Percentiles rank a stretch among this genome's conserved stretches.
These are phyloP conservation scores for Caretta caretta DNA, from an alignment of 2,113 vertebrate species.

Conservation along the genomic window DNA sequence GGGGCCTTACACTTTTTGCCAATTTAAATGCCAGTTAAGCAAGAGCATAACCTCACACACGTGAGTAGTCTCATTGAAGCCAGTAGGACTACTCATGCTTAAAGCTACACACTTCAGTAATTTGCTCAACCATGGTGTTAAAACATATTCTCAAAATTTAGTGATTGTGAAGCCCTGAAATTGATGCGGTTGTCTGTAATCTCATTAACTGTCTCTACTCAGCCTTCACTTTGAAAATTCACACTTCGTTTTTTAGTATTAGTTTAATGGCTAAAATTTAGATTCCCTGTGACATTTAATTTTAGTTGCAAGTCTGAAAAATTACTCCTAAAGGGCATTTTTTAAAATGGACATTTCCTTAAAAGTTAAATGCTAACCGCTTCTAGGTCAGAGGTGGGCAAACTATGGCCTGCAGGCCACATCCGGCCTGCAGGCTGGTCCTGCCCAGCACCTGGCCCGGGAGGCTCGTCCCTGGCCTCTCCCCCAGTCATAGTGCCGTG, in stretches of 20 bases:
- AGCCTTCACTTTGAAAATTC: background rate
- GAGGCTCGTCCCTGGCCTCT: no score
- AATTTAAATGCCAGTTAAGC: background rate
- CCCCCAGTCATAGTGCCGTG: no score
- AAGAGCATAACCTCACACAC: background rate
- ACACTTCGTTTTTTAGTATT: background rate
- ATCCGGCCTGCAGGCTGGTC: no score
- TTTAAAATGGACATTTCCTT: background rate
- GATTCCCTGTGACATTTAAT: background rate
- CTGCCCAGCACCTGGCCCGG: no score
- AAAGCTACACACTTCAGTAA: background rate
- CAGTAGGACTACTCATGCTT: background rate
- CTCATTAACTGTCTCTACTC: background rate
- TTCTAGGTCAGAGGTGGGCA: no score
- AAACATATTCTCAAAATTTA: background rate
- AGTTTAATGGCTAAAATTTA: background rate
- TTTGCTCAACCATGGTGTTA: background rate
- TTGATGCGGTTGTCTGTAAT: background rate
- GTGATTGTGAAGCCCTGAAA: background rate
- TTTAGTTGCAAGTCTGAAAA: background rate
- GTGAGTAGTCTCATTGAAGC: background rate
- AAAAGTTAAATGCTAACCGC: background rate
- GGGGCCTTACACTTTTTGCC: conserved; percentile 51
- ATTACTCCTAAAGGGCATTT: rapidly evolving
- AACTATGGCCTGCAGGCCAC: no score